Evolutionary conservation across 2,113 vertebrate species (phyloP), one percentile per base, ranked within the genome.

Genomic region (Microcebus lehilahytsara): DNA sequence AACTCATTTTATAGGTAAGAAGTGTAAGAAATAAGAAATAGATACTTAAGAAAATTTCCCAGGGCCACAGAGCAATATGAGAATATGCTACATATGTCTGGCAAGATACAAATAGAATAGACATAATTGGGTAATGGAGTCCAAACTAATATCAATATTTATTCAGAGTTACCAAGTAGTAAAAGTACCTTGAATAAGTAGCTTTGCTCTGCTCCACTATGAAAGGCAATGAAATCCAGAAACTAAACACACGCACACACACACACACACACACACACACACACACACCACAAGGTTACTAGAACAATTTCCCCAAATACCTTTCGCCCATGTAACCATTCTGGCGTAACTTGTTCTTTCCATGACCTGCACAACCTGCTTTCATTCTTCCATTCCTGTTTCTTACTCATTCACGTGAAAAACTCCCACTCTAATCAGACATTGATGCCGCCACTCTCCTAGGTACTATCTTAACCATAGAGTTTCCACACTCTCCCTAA

Each of bases 121-220:
- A 25, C 46, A 87, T 4, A 91, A 46, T 23, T 46, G 23, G 12
- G 3, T 60, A 69, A 56, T 72, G n/a, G 16, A 81, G 4, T 62
- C 30, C 37, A 6, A 83, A 46, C 3, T 49, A 27, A 23, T 49
- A 42, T n/a, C 20, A 37, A 8, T 78, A 71, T 58, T 66, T 49
- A 62, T 64, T 88, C 64, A 87, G 9, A 85, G 46, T 64, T 10
- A 64, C 25, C 25, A 30, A 64, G 62, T 64, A 64, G 62, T 64
- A 64, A 11, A 64, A 64, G 62, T 64, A 4, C 0, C 16, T 42
- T 9, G 2, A 25, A 0, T 34, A 16, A 42, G 16, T 4, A 11
- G 27, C 10, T 53, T 91, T 75, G 67, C 46, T 62, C 19, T 64
- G 4, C 30, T 85, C 8, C 8, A 42, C 27, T 85, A 7, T n/a